Conservation (phyloP, 2,888 invertebrate genomes). For the Nephrocerus scutellatus region DNA sequence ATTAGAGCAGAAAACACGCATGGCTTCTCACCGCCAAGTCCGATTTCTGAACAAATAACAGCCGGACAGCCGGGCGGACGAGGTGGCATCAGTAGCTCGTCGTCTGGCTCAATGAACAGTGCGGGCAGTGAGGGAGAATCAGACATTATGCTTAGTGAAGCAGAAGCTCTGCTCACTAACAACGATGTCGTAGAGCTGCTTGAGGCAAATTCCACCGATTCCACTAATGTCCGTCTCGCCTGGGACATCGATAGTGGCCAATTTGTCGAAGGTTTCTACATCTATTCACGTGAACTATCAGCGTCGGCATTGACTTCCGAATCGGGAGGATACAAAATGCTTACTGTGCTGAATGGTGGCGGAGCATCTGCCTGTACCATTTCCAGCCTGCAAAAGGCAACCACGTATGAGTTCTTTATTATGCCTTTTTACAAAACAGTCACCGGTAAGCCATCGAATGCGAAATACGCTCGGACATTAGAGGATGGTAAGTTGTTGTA, state of each 20-base stretch:
- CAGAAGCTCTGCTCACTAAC: conserved; percentile 61
- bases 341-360: conserved; percentile 71
- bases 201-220: conserved; percentile 74
- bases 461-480: conserved; percentile 67
- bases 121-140: conserved; percentile 27
- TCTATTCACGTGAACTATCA: conserved; percentile 62
- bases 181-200: conserved; percentile 71
- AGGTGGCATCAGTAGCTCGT: conserved; percentile 19
- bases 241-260: conserved; percentile 77
- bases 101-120: conserved; percentile 19
- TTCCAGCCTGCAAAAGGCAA: conserved; percentile 71
- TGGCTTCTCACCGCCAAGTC: conserved; percentile 73
- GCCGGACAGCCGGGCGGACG: conserved; percentile 48
- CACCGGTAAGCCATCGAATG: conserved; percentile 82
- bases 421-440: conserved; percentile 83
- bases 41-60: conserved; percentile 65
- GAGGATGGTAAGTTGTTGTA: conserved; percentile 69
- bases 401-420: conserved; percentile 85
- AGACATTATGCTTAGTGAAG: conserved; percentile 52
- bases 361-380: conserved; percentile 69
- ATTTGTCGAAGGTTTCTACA: conserved; percentile 73
- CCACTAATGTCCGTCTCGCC: conserved; percentile 74
- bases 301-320: conserved; percentile 23
- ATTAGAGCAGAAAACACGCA: conserved; percentile 84
- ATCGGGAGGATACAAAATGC: conserved; percentile 58